Evolutionary conservation across 2,888 invertebrate genomes (phyloP).

Genomic region (Diaprepes abbreviatus): DNA sequence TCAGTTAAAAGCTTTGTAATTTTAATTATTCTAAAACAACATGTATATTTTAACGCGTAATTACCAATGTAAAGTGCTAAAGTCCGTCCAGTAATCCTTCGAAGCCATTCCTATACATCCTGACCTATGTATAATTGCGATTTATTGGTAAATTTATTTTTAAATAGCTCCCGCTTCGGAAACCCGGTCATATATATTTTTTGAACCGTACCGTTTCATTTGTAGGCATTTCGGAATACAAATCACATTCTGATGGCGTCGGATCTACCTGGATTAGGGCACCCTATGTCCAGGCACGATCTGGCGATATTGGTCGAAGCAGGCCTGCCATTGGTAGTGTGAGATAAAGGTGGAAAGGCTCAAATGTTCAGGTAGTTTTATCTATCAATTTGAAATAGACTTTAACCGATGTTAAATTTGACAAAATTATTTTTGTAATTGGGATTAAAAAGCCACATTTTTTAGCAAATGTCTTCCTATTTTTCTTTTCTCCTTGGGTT

Average conservation of each 20-base stretch:
- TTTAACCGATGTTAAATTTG: not conserved
- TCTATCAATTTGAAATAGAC: slow-evolving; percentile 1
- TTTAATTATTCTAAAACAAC: not conserved
- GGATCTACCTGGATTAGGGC: slow-evolving; percentile 64
- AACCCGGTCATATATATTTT: slow-evolving; percentile 41
- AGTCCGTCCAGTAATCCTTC: slow-evolving; percentile 24
- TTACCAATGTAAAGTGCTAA: slow-evolving; percentile 21
- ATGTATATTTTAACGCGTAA: slow-evolving; percentile 3
- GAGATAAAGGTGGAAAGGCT: slow-evolving; percentile 8
- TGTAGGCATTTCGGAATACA: slow-evolving; percentile 63
- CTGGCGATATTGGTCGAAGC: slow-evolving; percentile 45
- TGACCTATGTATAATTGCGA: slow-evolving; percentile 40
- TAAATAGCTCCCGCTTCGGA: slow-evolving; percentile 32
- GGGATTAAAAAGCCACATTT: no score
- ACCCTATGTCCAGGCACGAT: slow-evolving; percentile 54
- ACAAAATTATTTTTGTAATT: no score
- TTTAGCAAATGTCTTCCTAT: no score
- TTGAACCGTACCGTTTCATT: slow-evolving; percentile 55
- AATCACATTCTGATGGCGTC: slow-evolving; percentile 64
- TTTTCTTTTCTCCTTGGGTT: no score
- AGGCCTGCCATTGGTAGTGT: slow-evolving; percentile 10
- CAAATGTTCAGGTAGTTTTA: not conserved
- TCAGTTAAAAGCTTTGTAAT: not conserved
- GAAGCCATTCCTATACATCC: slow-evolving; percentile 27
- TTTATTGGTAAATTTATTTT: slow-evolving; percentile 43